These are phyloP conservation scores for Prenolepis imparis DNA, from an alignment of 2,888 invertebrate species.

Conservation along the genomic window DNA sequence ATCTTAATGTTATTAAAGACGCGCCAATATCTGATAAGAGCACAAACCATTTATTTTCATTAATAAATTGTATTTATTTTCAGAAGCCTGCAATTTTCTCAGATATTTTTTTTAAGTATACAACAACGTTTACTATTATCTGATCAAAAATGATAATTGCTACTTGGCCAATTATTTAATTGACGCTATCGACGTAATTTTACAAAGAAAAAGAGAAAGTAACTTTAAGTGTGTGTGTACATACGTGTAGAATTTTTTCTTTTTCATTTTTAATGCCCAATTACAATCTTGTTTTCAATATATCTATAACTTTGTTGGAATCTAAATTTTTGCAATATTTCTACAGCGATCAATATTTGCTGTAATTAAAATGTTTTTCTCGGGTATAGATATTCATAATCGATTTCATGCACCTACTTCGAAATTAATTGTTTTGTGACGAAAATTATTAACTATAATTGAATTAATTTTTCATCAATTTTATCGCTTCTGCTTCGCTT, in stretches of 20 bases:
- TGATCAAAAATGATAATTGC: background rate
- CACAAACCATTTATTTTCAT: background rate
- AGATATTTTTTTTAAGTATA: background rate
- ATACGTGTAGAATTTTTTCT: background rate
- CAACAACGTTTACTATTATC: background rate
- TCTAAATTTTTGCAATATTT: background rate
- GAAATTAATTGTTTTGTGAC: background rate
- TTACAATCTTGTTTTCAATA: background rate
- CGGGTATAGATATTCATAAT: background rate
- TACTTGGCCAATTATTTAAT: constrained; percentile 17
- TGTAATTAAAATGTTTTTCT: background rate
- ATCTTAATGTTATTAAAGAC: background rate
- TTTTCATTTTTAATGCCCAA: constrained; percentile 13
- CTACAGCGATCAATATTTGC: background rate
- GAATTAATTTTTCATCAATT: background rate
- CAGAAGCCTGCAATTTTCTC: constrained; percentile 1
- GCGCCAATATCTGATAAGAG: background rate
- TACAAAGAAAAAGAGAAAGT: background rate
- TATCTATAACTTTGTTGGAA: background rate
- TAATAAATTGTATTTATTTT: constrained; percentile 7
- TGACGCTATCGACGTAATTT: background rate
- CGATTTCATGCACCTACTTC: background rate
- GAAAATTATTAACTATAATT: background rate
- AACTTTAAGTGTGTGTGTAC: background rate
- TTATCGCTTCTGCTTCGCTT: background rate